These are phyloP conservation scores for Bufotes viridis DNA, from an alignment of 2,797 vertebrate species.

Conservation along the genomic window DNA sequence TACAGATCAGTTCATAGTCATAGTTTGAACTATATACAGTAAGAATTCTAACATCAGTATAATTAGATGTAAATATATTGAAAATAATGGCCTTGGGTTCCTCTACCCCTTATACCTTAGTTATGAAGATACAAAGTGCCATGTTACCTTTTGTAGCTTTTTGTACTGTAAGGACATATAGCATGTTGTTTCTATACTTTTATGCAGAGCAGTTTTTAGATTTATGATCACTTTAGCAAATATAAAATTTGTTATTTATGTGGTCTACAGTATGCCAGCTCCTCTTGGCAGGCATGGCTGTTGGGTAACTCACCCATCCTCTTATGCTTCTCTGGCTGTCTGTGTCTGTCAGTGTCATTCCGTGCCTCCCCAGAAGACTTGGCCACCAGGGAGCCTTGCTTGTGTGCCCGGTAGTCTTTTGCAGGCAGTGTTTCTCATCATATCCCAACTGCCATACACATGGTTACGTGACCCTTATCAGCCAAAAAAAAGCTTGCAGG, in stretches of 20 bases:
- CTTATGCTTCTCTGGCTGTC: no score
- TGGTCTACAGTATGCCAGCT: no score
- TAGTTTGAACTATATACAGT: constrained; percentile 9
- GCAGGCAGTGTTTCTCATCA: no score
- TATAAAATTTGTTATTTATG: not conserved
- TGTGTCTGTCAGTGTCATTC: no score
- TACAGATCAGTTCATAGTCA: constrained; percentile 23
- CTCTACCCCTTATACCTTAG: constrained; percentile 26
- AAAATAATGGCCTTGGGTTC: constrained; percentile 39
- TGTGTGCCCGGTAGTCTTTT: no score
- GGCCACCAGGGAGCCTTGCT: no score
- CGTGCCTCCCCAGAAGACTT: no score
- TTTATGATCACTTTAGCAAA: not conserved
- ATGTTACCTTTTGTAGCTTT: not conserved
- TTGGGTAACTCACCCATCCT: no score
- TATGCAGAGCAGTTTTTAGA: not conserved
- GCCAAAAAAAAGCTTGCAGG: no score
- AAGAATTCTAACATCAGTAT: constrained; percentile 39
- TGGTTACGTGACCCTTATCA: no score
- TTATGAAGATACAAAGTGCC: constrained; percentile 33
- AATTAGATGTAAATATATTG: constrained; percentile 39
- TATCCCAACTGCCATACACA: no score
- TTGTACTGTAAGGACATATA: not conserved
- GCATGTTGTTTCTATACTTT: not conserved
- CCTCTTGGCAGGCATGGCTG: no score